Percentiles rank a stretch among this genome's conserved stretches.
phyloP scores from a whole-genome alignment of 2,888 invertebrate genomes.

The Yponomeuta malinellus region DNA sequence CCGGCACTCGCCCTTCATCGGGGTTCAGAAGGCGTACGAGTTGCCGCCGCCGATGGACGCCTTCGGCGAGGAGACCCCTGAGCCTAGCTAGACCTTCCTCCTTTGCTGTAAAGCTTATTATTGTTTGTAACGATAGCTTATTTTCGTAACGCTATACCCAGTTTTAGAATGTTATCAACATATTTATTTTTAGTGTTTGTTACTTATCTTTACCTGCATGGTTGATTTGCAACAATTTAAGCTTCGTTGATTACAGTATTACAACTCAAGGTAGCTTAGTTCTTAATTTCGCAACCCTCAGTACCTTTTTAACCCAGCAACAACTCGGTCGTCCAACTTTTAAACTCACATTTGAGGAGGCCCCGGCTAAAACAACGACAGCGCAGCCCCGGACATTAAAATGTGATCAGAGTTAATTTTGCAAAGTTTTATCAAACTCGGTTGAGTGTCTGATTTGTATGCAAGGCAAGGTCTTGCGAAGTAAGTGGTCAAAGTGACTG shows the following conservation, averaged over 20 bases:
- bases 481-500: conserved; percentile 30
- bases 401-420: conserved; percentile 52
- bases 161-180: not conserved
- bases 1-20: conserved; percentile 44
- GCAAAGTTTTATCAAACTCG: conserved; percentile 41
- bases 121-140: not conserved
- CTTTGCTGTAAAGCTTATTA: not conserved
- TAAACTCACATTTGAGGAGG: conserved; percentile 23
- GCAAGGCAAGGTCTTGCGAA: conserved; percentile 20
- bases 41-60: not conserved
- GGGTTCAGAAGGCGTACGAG: conserved; percentile 33
- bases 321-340: not conserved
- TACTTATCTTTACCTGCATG: too few species aligned
- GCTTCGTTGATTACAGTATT: too few species aligned
- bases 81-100: not conserved
- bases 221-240: too few species aligned
- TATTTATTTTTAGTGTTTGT: too few species aligned
- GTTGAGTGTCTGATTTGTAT: conserved; percentile 48
- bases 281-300: not conserved
- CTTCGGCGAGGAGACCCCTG: not conserved
- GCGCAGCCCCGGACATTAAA: conserved; percentile 36
- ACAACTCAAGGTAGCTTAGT: not conserved
- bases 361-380: conserved; percentile 11
- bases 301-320: not conserved
- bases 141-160: not conserved